phyloP scores from a whole-genome alignment of 2,797 vertebrate genomes.

The Alectoris magna region DNA sequence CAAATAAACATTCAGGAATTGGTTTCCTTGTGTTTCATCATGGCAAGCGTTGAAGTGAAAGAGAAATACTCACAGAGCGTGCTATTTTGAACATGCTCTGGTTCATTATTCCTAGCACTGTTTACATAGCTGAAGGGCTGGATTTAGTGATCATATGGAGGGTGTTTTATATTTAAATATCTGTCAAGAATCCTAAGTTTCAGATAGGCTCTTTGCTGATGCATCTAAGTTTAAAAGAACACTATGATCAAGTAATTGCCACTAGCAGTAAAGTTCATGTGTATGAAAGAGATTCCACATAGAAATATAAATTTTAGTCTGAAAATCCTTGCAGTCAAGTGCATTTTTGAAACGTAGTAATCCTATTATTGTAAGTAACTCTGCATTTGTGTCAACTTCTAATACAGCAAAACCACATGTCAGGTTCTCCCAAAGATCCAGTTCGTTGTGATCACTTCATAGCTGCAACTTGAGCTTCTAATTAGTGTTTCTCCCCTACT shows the following conservation, averaged over 20 bases:
- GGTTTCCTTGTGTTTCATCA: neutral
- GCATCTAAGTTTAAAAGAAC: slow-evolving; percentile 37
- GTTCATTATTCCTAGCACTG: slow-evolving; percentile 27
- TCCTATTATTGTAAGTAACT: neutral
- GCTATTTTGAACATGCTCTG: slow-evolving; percentile 1
- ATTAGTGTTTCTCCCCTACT: neutral
- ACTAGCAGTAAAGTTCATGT: neutral
- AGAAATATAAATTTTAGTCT: neutral
- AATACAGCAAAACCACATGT: neutral
- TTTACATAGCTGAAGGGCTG: neutral
- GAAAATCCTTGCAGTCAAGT: neutral
- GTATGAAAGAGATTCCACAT: neutral
- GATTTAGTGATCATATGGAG: neutral
- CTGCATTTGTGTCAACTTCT: neutral
- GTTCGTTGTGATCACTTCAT: neutral
- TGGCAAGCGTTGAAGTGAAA: neutral
- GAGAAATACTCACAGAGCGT: slow-evolving; percentile 23
- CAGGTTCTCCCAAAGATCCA: neutral
- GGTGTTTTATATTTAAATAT: slow-evolving; percentile 42
- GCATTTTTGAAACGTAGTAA: neutral
- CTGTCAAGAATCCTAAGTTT: slow-evolving; percentile 42
- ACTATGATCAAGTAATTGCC: slow-evolving; percentile 42
- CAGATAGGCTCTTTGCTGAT: neutral
- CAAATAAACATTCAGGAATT: neutral
- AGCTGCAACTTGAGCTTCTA: neutral